Base-by-base conservation (phyloP, 2,888 invertebrate genomes). In the Stomorhina lunata region DNA sequence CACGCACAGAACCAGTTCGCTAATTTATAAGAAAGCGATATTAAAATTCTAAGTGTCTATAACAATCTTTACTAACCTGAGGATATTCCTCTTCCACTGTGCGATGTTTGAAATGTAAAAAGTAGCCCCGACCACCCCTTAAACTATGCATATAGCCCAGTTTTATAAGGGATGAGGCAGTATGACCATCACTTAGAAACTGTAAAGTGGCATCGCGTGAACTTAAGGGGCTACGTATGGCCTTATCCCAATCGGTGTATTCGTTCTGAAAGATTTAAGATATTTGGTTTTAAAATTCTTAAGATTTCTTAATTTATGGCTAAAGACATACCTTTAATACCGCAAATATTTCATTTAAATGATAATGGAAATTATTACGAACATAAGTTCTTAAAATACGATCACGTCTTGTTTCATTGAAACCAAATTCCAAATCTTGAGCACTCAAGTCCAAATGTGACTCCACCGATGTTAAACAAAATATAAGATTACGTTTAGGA, bases 221-320 rank as follows among this genome's bases (percentile, higher is more conserved):
- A 90, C 95, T 95, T 88, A 95, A 93, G 84, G 97, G 96, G 91
- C 96, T 96, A 88, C 96, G 95, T 85, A 96, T 95, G 2, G 96
- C 95, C 87, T 95, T 94, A 91, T 96, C 97, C 98, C 98, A 98
- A 91, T 98, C 98, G 80, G 98, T 98, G 92, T 99, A 99, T 91
- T 98, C 98, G 91, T 98, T 98, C 91, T 95, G 93, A 73, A 48
- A 66, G 80, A 12, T 15, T 17, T 5, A 48, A 0, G 50, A 37
- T 29, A 40, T 53, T 50, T 12, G 1, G n/a, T n/a, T 25, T 32
- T 29, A 34, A 55, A 0, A 40, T 32, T 53, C 45, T 15, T 50
- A 4, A 66, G 4, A 4, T 53, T 20, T 25, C 1, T n/a, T n/a
- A n/a, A n/a, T n/a, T n/a, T n/a, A n/a, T n/a, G n/a, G n/a, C n/a